Evolutionary conservation across 1,140 invertebrate genomes (phyloP), one percentile per base, ranked within the genome.

Genomic region (Aphelinus atriplicis): DNA sequence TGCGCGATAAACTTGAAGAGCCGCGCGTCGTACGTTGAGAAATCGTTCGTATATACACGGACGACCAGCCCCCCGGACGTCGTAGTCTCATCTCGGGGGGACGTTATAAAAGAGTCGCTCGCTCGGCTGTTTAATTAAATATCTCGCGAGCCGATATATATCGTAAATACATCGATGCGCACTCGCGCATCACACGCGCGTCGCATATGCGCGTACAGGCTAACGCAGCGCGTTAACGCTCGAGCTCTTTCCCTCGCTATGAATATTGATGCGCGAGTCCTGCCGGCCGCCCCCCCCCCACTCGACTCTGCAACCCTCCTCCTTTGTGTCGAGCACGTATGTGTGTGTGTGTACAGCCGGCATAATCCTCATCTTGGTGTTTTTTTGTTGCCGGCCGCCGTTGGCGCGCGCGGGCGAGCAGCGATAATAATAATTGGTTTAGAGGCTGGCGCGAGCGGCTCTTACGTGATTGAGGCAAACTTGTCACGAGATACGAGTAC

Each of bases 351-450:
- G 26, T 26, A 26, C 26, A 26, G 26, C 26, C 26, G 26, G 26
- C 26, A 26, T 26, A 26, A 26, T 26, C 26, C 26, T 26, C 26
- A 3, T 50, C 7, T 48, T 43, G 1, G 3, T 72, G 75, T 76
- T 71, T 78, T 77, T 75, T 53, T 53, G 51, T 53, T 53, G 4
- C 51, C 4, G 4, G 4, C 51, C 9, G 9, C 51, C 4, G 4
- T 53, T 9, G 51, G 51, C 51, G 51, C 51, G 51, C 26, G 26
- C 26, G 51, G 9, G 61, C 46, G 26, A 5, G 45, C 2, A 46
- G 3, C 75, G 77, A 77, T 80, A 79, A 80, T 75, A 78, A 81
- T 80, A 79, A 80, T 80, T 80, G 79, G 76, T 77, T 81, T 67
- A 71, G 67, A 66, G 57, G 63, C 55, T 1, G 48, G 48, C 1